A percentile compares a stretch with the other conserved stretches of the same genome.
These are phyloP conservation scores for Apostichopus parvimensis DNA, from an alignment of 35 echinoderm and acorn worm species.

Conservation along the genomic window DNA sequence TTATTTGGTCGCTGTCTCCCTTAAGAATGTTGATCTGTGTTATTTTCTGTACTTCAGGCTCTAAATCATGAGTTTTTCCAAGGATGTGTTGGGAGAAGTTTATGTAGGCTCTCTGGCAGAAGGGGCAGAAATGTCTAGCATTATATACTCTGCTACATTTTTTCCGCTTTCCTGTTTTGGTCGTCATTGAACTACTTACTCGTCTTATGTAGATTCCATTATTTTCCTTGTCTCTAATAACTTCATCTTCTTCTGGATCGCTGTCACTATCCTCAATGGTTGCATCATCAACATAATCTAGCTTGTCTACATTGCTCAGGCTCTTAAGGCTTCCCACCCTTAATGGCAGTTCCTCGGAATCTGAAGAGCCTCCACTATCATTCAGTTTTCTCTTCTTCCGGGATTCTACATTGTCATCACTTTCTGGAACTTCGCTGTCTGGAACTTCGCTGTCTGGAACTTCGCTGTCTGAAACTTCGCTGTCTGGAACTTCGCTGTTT, in stretches of 20 bases:
- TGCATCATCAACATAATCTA: background rate
- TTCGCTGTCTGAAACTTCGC: no score
- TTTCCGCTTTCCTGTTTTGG: constrained; percentile 27
- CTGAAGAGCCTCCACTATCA: constrained; percentile 1
- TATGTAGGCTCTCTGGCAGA: background rate
- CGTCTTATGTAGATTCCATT: background rate
- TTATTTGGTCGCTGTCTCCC: background rate
- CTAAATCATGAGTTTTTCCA: background rate
- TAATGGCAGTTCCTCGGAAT: background rate
- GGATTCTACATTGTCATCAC: background rate
- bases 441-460: no score
- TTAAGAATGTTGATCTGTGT: background rate
- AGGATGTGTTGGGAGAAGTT: constrained; percentile 24
- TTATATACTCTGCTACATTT: constrained; percentile 14
- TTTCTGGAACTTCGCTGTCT: background rate
- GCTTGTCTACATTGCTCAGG: background rate
- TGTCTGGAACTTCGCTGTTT: background rate
- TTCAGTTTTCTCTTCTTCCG: background rate
- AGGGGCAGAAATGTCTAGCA: background rate
- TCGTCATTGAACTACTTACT: background rate
- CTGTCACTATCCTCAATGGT: background rate
- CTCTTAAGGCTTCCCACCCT: background rate
- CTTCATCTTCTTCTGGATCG: constrained; percentile 18
- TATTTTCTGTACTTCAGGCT: constrained; percentile 1
- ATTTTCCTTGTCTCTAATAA: background rate